Evolutionary conservation across 2,797 vertebrate genomes (phyloP).

Genomic region (Coccyzus lansbergi): DNA sequence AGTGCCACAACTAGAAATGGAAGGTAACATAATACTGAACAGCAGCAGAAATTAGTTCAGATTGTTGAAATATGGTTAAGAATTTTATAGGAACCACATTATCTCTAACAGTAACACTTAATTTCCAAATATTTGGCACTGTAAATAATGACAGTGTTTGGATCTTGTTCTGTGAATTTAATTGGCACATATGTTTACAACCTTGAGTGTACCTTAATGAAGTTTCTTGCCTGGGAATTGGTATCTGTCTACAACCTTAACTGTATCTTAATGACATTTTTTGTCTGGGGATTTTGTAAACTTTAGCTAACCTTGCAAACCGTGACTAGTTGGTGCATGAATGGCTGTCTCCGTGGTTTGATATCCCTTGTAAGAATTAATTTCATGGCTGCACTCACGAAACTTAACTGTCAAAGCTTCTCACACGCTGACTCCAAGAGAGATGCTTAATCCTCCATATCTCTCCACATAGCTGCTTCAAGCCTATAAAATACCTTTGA

Average conservation of each 20-base stretch:
- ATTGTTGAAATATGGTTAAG: neutral
- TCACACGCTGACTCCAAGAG: neutral
- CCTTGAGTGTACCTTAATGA: slow-evolving; percentile 45
- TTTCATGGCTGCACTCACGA: slow-evolving; percentile 1
- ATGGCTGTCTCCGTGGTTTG: neutral
- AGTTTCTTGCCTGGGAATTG: slow-evolving; percentile 51
- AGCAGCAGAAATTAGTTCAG: neutral
- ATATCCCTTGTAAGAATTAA: slow-evolving; percentile 37
- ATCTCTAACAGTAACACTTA: neutral
- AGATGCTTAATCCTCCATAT: neutral
- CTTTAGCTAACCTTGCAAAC: slow-evolving; percentile 49
- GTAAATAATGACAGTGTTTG: slow-evolving; percentile 21
- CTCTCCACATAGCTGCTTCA: neutral
- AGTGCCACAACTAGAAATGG: fast-evolving
- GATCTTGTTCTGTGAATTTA: slow-evolving; percentile 16
- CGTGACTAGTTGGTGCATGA: neutral
- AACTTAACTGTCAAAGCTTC: slow-evolving; percentile 5
- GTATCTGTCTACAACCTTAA: slow-evolving; percentile 45
- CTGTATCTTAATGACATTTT: slow-evolving; percentile 59
- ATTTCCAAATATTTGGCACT: slow-evolving; percentile 11
- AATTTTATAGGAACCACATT: neutral
- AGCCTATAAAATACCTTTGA: neutral
- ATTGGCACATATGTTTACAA: slow-evolving; percentile 29
- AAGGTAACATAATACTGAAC: neutral
- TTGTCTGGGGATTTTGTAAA: slow-evolving; percentile 56